Percentiles rank a stretch among this genome's conserved stretches.
Conservation (phyloP, 1,140 invertebrate species). For the Aphaenogaster floridana region DNA sequence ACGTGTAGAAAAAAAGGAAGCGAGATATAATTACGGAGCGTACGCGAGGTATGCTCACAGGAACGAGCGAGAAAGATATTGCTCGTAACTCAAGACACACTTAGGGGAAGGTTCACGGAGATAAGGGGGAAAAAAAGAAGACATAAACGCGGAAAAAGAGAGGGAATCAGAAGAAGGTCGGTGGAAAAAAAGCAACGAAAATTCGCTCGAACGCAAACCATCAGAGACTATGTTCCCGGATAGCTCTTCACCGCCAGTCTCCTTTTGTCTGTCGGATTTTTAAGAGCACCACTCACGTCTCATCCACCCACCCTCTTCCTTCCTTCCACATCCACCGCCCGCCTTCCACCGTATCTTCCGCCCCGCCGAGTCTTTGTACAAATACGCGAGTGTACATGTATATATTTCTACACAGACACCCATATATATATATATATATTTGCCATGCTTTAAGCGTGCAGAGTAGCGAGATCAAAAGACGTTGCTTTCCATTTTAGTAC, state of each 20-base stretch:
- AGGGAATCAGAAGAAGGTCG: neutral
- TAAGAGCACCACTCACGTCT: slow-evolving; percentile 72
- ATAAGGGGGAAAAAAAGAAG: neutral
- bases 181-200: slow-evolving; percentile 34
- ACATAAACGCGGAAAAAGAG: neutral
- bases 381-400: slow-evolving; percentile 40
- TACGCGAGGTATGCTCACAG: neutral
- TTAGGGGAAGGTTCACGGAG: neutral
- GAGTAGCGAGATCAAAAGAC: slow-evolving; percentile 27
- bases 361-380: slow-evolving; percentile 18
- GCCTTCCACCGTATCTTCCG: slow-evolving; percentile 3
- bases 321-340: slow-evolving; percentile 23
- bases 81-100: slow-evolving; percentile 36
- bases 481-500: slow-evolving; percentile 25
- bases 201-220: slow-evolving; percentile 63
- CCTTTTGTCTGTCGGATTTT: slow-evolving; percentile 75
- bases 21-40: slow-evolving; percentile 15
- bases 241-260: slow-evolving; percentile 63
- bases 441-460: neutral
- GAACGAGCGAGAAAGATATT: slow-evolving; percentile 21
- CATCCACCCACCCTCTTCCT: slow-evolving; percentile 47
- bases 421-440: slow-evolving; percentile 11
- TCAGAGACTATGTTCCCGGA: slow-evolving; percentile 52
- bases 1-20: neutral
- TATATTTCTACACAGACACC: slow-evolving; percentile 57